Base-by-base conservation (phyloP, 2,797 vertebrate species). In the Florisuga fusca region DNA sequence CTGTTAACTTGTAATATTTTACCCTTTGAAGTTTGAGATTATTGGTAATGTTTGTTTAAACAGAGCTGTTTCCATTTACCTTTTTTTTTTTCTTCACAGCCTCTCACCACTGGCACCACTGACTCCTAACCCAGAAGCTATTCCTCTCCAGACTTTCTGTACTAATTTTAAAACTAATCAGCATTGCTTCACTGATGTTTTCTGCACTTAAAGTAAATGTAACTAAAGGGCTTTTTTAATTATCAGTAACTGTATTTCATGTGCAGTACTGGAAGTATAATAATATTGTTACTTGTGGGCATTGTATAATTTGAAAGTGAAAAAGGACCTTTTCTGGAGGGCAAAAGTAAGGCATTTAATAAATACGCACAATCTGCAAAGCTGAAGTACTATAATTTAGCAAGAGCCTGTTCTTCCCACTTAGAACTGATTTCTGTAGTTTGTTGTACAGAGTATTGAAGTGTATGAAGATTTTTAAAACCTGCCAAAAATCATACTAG, bases 271-370 rank as follows among this genome's bases (percentile, higher is more conserved):
- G 64, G 72, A 72, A 77, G 64, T 78, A 92, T 74, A 86, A 89
- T 93, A 89, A 78, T 69, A 79, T 29, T 89, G n/a, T 85, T 86
- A 92, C 89, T 92, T 85, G 68, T 95, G 59, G 62, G 57, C 73
- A 76, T 43, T 34, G 57, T 77, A 51, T 95, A 93, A 94, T 94
- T 93, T 87, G 33, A 26, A 89, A 89, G 68, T 71, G 41, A 53
- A 87, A 94, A 83, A 55, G 18, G 45, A 74, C 23, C 15, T 87
- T 87, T 92, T 74, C 93, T 83, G 61, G 33, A 72, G 57, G 54
- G 50, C 4, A 61, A 64, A 43, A 69, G 64, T 26, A 31, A 92
- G 67, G 13, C 31, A 75, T 91, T 93, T 91, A 74, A 72, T 73
- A 93, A 91, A 91, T 50, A 93, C 23, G 76, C 31, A 29, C 16